Percentiles rank a stretch among this genome's conserved stretches.
phyloP scores from a whole-genome alignment of 2,113 vertebrate species.

The Ammospiza nelsoni region DNA sequence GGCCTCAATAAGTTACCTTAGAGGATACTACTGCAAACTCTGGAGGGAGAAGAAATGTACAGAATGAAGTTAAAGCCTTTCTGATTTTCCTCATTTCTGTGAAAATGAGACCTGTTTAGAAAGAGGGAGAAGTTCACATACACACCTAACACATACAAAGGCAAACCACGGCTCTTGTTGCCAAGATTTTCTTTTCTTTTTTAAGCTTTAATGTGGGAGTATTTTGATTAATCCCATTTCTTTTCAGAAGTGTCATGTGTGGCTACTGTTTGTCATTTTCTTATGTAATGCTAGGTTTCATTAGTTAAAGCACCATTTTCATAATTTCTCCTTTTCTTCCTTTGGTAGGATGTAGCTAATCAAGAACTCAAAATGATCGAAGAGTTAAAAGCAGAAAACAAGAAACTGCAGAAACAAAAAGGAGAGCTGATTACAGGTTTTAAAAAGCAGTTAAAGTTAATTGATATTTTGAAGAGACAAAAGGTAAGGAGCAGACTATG shows the following conservation, averaged over 20 bases:
- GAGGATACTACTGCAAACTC: not conserved
- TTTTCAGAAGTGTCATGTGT: not conserved
- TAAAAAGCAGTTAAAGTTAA: constrained; percentile 94
- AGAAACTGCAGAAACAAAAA: constrained; percentile 93
- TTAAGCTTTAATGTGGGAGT: not conserved
- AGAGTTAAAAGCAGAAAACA: constrained; percentile 88
- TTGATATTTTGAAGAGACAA: constrained; percentile 94
- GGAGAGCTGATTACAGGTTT: constrained; percentile 88
- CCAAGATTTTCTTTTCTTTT: not conserved
- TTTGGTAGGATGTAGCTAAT: constrained; percentile 79
- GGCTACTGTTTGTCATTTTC: not conserved
- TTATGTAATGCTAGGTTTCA: not conserved
- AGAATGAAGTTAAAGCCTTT: not conserved
- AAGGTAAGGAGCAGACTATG: constrained; percentile 78
- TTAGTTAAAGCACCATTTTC: not conserved
- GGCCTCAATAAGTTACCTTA: not conserved
- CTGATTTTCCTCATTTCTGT: not conserved
- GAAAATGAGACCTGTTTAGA: not conserved
- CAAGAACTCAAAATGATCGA: constrained; percentile 88
- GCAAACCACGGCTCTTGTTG: not conserved
- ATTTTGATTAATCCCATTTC: not conserved
- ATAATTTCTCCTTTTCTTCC: not conserved
- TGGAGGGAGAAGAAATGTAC: not conserved
- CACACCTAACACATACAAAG: not conserved
- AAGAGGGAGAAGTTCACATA: not conserved